phyloP scores from a whole-genome alignment of 1,140 invertebrate genomes.

The Pomacea maculata region DNA sequence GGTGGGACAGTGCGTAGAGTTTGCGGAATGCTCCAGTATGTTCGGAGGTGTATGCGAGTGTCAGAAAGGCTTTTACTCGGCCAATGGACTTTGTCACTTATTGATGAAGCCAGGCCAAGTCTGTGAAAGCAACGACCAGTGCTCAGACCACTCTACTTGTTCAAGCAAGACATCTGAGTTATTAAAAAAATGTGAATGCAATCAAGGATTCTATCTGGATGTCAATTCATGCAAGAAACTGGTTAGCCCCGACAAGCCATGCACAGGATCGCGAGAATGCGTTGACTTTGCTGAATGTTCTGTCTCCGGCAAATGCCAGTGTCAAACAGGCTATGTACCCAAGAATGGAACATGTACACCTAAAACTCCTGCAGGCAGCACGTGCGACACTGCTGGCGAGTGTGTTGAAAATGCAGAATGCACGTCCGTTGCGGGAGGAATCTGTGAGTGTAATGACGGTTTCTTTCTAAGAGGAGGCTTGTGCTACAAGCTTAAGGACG shows the following conservation, averaged over 20 bases:
- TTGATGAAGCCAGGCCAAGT: conserved; percentile 15
- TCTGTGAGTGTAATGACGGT: conserved; percentile 14
- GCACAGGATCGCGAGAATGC: conserved; percentile 22
- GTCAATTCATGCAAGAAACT: conserved; percentile 17
- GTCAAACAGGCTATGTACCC: conserved; percentile 14
- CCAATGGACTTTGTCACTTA: conserved; percentile 4
- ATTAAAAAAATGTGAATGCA: conserved; percentile 14
- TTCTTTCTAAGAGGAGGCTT: conserved; percentile 8
- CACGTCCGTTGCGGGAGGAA: neutral
- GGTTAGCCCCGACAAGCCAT: neutral
- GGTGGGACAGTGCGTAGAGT: conserved; percentile 22
- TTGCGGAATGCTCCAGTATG: conserved; percentile 18
- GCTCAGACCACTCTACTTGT: conserved; percentile 21
- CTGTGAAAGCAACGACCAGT: conserved; percentile 5
- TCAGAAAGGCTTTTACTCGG: conserved; percentile 15
- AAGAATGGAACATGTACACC: conserved; percentile 12
- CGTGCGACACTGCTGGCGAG: conserved; percentile 11
- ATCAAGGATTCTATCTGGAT: conserved; percentile 19
- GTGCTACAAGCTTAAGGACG: conserved; percentile 11
- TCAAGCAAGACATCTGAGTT: neutral
- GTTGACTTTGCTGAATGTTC: conserved; percentile 19
- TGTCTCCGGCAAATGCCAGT: conserved; percentile 12
- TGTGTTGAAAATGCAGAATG: conserved; percentile 24
- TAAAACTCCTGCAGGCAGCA: conserved; percentile 5
- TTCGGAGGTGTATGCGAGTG: conserved; percentile 21